Evolutionary conservation across 2,113 vertebrate species (phyloP).

Genomic region (Saimiri boliviensis): DNA sequence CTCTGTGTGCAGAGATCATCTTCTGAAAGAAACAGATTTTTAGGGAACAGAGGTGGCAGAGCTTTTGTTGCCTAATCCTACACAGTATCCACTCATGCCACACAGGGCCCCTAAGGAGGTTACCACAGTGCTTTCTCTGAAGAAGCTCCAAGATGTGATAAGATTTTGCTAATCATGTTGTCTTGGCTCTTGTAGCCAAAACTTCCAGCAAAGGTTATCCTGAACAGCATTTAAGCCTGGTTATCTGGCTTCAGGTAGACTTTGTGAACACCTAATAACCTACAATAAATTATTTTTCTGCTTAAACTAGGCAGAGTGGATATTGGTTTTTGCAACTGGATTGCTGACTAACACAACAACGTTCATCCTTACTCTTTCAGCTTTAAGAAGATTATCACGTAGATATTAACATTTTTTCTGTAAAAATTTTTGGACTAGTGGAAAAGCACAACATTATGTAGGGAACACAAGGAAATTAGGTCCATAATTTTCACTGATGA

Average conservation of each 20-base stretch:
- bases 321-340: background rate
- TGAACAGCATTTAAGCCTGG: background rate
- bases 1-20: background rate
- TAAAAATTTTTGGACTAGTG: background rate
- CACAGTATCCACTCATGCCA: accelerated
- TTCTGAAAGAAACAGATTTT: background rate
- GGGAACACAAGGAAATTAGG: background rate
- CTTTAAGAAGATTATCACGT: background rate
- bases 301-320: background rate
- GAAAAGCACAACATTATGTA: background rate
- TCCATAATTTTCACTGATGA: background rate
- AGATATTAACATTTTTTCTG: background rate
- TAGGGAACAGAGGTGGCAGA: background rate
- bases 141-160: background rate
- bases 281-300: background rate
- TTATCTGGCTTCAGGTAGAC: background rate
- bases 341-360: background rate
- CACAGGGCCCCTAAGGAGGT: accelerated
- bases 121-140: background rate
- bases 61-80: background rate
- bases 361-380: background rate
- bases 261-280: background rate
- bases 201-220: background rate
- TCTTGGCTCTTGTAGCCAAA: background rate
- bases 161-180: background rate